phyloP scores from a whole-genome alignment of 2,113 vertebrate genomes.

The Mandrillus leucophaeus region DNA sequence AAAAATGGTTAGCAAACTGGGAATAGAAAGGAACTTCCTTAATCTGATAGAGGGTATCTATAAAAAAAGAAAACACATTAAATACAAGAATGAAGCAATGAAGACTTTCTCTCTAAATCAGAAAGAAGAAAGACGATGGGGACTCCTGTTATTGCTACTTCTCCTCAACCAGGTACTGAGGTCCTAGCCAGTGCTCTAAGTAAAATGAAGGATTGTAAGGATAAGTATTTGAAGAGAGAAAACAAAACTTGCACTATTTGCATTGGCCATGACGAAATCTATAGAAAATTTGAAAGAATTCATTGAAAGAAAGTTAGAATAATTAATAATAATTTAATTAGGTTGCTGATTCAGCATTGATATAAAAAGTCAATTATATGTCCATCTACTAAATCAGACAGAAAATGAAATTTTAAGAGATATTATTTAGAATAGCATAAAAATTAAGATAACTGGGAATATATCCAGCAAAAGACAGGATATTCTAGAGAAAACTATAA shows the following conservation, averaged over 20 bases:
- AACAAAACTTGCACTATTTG: neutral
- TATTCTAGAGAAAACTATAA: neutral
- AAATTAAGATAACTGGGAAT: conserved; percentile 3
- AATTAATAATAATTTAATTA: conserved; percentile 37
- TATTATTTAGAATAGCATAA: neutral
- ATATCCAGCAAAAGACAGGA: neutral
- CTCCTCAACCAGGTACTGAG: neutral
- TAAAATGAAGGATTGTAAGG: neutral
- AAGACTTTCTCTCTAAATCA: neutral
- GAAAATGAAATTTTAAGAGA: conserved; percentile 21
- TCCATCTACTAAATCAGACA: neutral
- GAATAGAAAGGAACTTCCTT: neutral
- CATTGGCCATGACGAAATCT: neutral
- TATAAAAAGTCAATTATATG: neutral
- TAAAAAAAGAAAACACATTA: neutral
- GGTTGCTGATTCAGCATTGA: neutral
- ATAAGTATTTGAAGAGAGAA: neutral
- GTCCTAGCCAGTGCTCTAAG: neutral
- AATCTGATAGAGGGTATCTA: neutral
- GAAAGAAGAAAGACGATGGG: neutral
- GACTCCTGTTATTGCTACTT: no score
- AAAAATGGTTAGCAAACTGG: neutral
- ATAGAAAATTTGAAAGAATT: neutral
- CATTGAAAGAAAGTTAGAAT: neutral
- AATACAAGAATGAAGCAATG: neutral